Percentiles rank a stretch among this genome's conserved stretches.
phyloP scores from a whole-genome alignment of 2,888 invertebrate genomes.

The Galerucella calmariensis region DNA sequence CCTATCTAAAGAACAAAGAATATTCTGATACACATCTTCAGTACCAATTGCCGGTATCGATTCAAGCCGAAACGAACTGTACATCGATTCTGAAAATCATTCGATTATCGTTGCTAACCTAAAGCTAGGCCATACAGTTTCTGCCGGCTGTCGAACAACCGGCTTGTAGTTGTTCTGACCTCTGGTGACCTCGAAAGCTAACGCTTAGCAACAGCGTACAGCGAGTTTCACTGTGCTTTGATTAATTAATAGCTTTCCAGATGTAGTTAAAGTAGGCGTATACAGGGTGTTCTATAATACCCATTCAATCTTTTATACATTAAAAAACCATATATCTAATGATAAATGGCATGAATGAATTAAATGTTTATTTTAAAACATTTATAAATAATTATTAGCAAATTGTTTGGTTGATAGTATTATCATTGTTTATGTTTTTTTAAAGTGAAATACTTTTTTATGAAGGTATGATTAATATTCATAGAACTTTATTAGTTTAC shows the following conservation, averaged over 20 bases:
- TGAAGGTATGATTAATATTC: too few relatives aligned
- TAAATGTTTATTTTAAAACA: too few relatives aligned
- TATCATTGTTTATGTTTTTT: too few relatives aligned
- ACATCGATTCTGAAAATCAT: conserved; percentile 8
- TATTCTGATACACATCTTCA: not conserved
- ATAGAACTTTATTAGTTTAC: too few relatives aligned
- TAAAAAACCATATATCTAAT: too few relatives aligned
- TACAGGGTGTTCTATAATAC: conserved; percentile 24
- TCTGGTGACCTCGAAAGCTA: conserved; percentile 47
- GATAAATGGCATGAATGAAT: too few relatives aligned
- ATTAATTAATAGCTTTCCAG: conserved; percentile 41
- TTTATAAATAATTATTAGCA: too few relatives aligned
- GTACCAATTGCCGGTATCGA: conserved; percentile 16
- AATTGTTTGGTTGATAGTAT: too few relatives aligned
- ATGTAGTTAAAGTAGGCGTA: conserved; percentile 36
- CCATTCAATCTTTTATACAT: not conserved
- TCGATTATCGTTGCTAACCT: conserved; percentile 36
- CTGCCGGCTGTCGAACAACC: conserved; percentile 39
- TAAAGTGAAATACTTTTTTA: too few relatives aligned
- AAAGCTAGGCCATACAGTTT: conserved; percentile 30
- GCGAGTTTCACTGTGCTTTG: conserved; percentile 42
- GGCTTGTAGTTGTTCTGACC: conserved; percentile 41
- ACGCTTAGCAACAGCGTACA: conserved; percentile 42
- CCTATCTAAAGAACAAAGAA: conserved; percentile 8
- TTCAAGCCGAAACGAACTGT: not conserved